phyloP scores from a whole-genome alignment of 2,888 invertebrate species.

The Abscondita cerata region DNA sequence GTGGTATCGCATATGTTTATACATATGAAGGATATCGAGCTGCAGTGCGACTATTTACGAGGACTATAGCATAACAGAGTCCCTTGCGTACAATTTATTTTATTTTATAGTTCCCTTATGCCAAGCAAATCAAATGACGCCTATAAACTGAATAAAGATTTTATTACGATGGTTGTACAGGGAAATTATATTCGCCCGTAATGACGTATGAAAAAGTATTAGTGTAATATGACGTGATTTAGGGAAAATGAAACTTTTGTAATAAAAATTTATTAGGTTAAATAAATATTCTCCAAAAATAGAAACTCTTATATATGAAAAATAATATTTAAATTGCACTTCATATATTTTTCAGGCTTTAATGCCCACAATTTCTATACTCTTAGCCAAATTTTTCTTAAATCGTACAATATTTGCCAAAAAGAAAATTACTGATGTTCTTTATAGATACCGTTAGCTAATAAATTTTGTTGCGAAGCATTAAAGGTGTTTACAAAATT shows the following conservation, averaged over 20 bases:
- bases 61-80: slow-evolving; percentile 4
- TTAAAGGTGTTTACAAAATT: background rate
- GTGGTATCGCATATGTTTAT: slow-evolving; percentile 38
- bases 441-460: background rate
- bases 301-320: background rate
- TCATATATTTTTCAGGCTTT: no score
- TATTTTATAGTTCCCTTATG: slow-evolving; percentile 21
- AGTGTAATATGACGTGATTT: slow-evolving; percentile 11
- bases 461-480: slow-evolving; percentile 4
- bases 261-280: slow-evolving; percentile 1
- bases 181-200: slow-evolving; percentile 4
- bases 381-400: slow-evolving; percentile 10
- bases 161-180: slow-evolving; percentile 1
- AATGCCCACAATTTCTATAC: background rate
- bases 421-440: background rate
- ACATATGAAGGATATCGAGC: slow-evolving; percentile 37
- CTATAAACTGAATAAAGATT: slow-evolving; percentile 7
- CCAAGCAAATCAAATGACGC: slow-evolving; percentile 1
- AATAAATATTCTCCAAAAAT: background rate
- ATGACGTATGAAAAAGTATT: slow-evolving; percentile 3
- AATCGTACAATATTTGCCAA: slow-evolving; percentile 11
- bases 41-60: slow-evolving; percentile 22
- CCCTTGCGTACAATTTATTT: slow-evolving; percentile 19
- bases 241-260: slow-evolving; percentile 9
- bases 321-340: no score